Evolutionary conservation across 2,113 vertebrate genomes (phyloP).

Genomic region (Silurus meridionalis): DNA sequence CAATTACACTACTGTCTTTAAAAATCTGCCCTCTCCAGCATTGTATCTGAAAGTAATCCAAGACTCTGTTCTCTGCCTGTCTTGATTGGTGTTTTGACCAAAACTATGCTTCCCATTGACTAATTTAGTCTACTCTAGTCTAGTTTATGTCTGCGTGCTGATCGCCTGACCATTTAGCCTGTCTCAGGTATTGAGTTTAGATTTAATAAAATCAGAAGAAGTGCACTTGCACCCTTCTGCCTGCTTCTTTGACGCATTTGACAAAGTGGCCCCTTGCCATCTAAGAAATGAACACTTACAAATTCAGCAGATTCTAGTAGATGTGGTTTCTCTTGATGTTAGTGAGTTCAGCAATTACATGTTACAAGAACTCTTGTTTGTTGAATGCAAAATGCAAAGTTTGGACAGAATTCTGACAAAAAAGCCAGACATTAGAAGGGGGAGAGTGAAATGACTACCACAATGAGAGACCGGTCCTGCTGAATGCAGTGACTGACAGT

Average conservation of each 20-base stretch:
- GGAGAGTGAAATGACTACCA: not conserved
- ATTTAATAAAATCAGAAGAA: not conserved
- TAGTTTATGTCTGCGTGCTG: constrained; percentile 18
- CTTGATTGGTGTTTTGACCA: constrained; percentile 1
- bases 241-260: not conserved
- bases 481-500: not conserved
- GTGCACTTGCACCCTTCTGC: not conserved
- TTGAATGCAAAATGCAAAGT: not conserved
- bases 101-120: not conserved
- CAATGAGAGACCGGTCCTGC: not conserved
- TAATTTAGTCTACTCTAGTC: not conserved
- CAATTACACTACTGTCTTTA: not conserved
- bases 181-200: not conserved
- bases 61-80: not conserved
- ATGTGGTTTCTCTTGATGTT: constrained; percentile 1
- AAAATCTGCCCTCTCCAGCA: not conserved
- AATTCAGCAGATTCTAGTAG: not conserved
- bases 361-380: not conserved
- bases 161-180: not conserved
- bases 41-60: not conserved
- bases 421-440: not conserved
- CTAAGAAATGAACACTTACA: not conserved
- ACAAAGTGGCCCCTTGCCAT: not conserved
- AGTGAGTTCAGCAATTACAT: not conserved
- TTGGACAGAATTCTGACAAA: not conserved